A percentile compares a stretch with the other conserved stretches of the same genome.
phyloP scores from a whole-genome alignment of 92 coral and sea anemone species.

The Porites evermanni region DNA sequence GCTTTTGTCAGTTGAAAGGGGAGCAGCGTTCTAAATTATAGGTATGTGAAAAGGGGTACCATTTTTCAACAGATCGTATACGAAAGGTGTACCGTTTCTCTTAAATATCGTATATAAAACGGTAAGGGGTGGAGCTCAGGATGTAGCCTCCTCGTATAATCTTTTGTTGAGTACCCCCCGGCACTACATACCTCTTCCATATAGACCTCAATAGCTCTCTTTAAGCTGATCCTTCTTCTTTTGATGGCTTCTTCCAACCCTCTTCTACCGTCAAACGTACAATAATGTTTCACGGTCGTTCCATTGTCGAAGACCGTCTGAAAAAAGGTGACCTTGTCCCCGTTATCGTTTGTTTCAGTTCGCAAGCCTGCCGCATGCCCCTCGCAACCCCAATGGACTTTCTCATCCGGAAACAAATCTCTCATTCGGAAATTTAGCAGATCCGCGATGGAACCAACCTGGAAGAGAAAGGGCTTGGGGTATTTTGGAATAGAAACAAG shows the following conservation, averaged over 20 bases:
- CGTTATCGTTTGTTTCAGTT: constrained; percentile 33
- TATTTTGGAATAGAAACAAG: constrained; percentile 50
- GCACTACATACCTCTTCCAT: constrained; percentile 55
- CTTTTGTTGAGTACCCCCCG: no score
- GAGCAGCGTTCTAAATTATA: no score
- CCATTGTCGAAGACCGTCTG: neutral
- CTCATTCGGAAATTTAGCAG: constrained; percentile 53
- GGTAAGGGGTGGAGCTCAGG: no score
- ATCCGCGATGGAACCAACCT: constrained; percentile 36
- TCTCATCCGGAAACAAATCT: constrained; percentile 62
- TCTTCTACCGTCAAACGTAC: constrained; percentile 44
- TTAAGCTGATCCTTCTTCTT: constrained; percentile 58
- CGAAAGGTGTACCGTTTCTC: no score
- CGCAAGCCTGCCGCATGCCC: constrained; percentile 34
- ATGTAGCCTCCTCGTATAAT: no score
- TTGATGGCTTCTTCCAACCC: constrained; percentile 49
- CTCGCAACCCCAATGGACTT: constrained; percentile 67
- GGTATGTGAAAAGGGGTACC: no score
- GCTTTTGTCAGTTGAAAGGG: no score
- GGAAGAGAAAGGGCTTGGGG: constrained; percentile 68
- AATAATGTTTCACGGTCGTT: constrained; percentile 32
- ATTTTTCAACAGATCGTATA: no score
- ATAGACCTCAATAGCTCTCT: constrained; percentile 61
- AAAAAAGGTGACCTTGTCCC: constrained; percentile 36
- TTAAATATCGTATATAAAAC: no score